Evolutionary conservation across 2,888 invertebrate species (phyloP).

Genomic region (Adelphocoris suturalis): DNA sequence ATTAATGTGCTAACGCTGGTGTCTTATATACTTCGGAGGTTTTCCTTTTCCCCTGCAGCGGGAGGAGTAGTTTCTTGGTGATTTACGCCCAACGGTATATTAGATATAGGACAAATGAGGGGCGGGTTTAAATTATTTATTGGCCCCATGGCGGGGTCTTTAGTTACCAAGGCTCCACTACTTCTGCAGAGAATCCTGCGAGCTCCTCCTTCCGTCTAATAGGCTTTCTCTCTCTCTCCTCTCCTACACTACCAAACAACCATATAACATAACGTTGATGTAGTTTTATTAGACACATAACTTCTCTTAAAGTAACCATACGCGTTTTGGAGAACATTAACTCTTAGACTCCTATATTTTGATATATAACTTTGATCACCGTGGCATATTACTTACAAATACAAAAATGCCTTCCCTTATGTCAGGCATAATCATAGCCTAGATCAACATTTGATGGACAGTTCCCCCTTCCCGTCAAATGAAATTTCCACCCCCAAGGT

Average conservation of each 20-base stretch:
- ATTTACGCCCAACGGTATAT: constrained; percentile 70
- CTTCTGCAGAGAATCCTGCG: constrained; percentile 54
- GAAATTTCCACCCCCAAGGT: no score
- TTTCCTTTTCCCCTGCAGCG: constrained; percentile 40
- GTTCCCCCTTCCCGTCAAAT: no score
- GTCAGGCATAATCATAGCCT: no score
- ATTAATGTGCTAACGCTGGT: constrained; percentile 62
- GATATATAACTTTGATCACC: neutral
- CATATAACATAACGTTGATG: constrained; percentile 20
- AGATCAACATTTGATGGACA: no score
- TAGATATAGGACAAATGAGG: constrained; percentile 72
- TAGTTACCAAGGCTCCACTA: constrained; percentile 65
- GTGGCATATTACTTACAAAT: no score
- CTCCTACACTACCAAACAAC: neutral
- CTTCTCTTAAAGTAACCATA: neutral
- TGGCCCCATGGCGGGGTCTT: constrained; percentile 65
- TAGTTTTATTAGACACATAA: neutral
- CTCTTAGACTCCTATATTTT: neutral
- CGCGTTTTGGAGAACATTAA: neutral
- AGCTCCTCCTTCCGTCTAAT: neutral
- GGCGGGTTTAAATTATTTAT: constrained; percentile 71
- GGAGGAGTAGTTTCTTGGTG: constrained; percentile 46
- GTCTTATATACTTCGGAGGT: constrained; percentile 59
- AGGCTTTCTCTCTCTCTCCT: neutral
- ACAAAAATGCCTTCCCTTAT: no score